Evolutionary conservation across 2,113 vertebrate genomes (phyloP), one percentile per base, ranked within the genome.

Genomic region (Leptocoma aspasia): DNA sequence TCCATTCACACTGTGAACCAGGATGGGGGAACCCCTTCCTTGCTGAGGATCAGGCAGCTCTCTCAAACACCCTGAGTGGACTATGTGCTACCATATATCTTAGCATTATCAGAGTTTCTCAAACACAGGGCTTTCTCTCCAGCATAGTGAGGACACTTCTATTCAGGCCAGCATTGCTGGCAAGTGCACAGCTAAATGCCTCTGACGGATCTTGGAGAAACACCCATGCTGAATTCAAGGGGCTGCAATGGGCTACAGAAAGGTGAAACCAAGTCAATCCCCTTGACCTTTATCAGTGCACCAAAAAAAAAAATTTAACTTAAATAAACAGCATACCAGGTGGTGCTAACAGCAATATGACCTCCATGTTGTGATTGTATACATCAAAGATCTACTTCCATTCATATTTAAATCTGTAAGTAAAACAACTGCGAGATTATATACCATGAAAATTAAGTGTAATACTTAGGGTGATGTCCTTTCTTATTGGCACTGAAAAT

Each of bases 81-180:
- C 8, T 33, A 7, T 10, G 47, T 3, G 1, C 24, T 60, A 41
- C 28, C 12, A n/a, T 3, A 0, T 47, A 50, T 19, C 57, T 66
- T 19, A 37, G 50, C 37, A 22, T 18, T 78, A 70, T 15, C 23
- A 44, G 16, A 52, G 24, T 49, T 66, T 50, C 13, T 33, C 23
- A 53, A 82, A 57, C 56, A 23, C 2, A 57, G 3, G 12, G 33
- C n/a, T 45, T 86, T 45, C 47, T 45, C 47, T 66, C 64, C 64
- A 89, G 54, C 41, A 72, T 2, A 33, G n/a, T 4, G 9, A 84
- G 17, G 42, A 33, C 1, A 7, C 33, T 49, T 18, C 27, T 20
- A 23, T 19, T 66, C 44, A 86, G n/a, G 65, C 2, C 39, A 75
- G 42, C 21, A 42, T 5, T 56, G 41, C 41, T 69, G 54, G 17